Conservation (phyloP, 2,888 invertebrate species). For the Cryptus armator region DNA sequence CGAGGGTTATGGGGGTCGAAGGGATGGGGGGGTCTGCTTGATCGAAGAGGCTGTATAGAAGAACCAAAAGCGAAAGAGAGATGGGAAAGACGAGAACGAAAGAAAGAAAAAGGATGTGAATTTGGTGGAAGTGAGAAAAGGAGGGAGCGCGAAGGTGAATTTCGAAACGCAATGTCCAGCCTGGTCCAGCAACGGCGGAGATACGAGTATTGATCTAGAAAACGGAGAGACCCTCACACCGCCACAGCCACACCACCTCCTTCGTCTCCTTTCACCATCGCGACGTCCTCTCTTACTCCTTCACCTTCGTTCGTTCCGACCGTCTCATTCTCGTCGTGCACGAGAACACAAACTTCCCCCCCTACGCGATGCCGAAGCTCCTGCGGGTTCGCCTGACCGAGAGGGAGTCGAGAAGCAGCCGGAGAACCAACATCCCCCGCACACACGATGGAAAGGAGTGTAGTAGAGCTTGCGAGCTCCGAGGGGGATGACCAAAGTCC, state of each 20-base stretch:
- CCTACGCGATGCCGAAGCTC: slow-evolving; percentile 61
- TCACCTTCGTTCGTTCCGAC: slow-evolving; percentile 66
- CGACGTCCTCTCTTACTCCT: slow-evolving; percentile 71
- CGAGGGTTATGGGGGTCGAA: slow-evolving; percentile 14
- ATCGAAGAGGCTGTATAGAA: slow-evolving; percentile 63
- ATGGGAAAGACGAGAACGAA: slow-evolving; percentile 54
- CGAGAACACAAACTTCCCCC: slow-evolving; percentile 68
- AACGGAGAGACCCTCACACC: slow-evolving; percentile 71
- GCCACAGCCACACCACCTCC: slow-evolving; percentile 62
- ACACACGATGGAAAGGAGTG: slow-evolving; percentile 56
- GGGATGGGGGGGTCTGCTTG: slow-evolving; percentile 38
- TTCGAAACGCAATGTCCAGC: slow-evolving; percentile 84
- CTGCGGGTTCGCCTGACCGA: slow-evolving; percentile 66
- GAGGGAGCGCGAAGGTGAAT: slow-evolving; percentile 77
- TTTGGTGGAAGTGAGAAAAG: slow-evolving; percentile 44
- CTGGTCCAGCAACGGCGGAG: slow-evolving; percentile 83
- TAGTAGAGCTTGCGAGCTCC: slow-evolving; percentile 24
- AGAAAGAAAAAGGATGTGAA: slow-evolving; percentile 55
- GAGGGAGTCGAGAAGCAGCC: slow-evolving; percentile 62
- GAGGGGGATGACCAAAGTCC: slow-evolving; percentile 80
- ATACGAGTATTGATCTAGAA: slow-evolving; percentile 85
- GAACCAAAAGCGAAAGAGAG: slow-evolving; percentile 41
- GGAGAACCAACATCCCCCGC: slow-evolving; percentile 27
- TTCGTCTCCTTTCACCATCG: slow-evolving; percentile 69
- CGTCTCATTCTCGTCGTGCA: slow-evolving; percentile 69